phyloP scores from a whole-genome alignment of 2,797 vertebrate genomes.

The Nothura maculosa region DNA sequence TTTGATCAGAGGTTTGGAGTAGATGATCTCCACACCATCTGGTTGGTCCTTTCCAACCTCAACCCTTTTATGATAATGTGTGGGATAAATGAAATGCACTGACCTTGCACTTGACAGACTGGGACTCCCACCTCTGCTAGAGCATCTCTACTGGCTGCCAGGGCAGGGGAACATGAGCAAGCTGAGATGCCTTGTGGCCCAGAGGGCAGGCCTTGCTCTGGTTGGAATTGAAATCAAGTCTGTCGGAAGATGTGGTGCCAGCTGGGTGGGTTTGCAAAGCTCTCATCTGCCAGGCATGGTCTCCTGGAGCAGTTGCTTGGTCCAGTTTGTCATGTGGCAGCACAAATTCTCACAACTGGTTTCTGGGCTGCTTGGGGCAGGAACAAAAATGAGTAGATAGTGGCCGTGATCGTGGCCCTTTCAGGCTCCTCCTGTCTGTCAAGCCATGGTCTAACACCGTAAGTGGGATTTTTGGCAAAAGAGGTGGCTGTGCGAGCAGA shows the following conservation, averaged over 20 bases:
- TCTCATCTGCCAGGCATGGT: not conserved
- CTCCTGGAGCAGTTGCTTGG: not conserved
- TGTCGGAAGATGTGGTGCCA: not conserved
- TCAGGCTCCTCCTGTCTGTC: not conserved
- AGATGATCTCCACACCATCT: not conserved
- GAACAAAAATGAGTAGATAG: not conserved
- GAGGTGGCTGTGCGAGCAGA: not conserved
- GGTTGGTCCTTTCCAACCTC: not conserved
- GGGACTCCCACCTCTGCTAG: not conserved
- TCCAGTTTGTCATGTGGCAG: accelerated
- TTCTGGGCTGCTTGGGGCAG: not conserved
- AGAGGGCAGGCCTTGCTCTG: not conserved
- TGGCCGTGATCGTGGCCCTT: not conserved
- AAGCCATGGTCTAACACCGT: not conserved
- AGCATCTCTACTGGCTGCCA: not conserved
- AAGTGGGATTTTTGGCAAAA: accelerated
- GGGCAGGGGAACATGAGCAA: not conserved
- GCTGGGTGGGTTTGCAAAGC: not conserved
- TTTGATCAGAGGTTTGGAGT: not conserved
- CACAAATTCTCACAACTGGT: not conserved
- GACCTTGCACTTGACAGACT: not conserved
- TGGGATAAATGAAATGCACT: not conserved
- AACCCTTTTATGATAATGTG: not conserved
- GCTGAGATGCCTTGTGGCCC: not conserved
- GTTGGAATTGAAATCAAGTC: not conserved